Percentiles rank a stretch among this genome's conserved stretches.
Conservation (phyloP, 2,888 invertebrate genomes). For the Strigamia transsilvanica region DNA sequence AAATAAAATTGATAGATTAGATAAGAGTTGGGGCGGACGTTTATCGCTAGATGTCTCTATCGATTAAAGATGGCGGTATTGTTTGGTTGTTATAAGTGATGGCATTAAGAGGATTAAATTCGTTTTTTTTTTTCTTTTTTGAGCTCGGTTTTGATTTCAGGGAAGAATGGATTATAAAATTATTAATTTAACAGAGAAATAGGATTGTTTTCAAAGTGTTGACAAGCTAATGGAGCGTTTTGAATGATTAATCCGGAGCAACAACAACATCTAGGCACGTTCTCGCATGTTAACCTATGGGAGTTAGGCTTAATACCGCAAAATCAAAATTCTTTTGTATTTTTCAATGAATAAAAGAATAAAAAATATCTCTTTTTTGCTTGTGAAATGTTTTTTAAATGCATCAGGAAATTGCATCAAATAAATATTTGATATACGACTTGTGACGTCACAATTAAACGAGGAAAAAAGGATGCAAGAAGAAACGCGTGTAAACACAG, state of each 20-base stretch:
- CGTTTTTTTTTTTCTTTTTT: not conserved
- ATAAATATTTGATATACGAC: no score
- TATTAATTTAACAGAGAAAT: not conserved
- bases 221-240: not conserved
- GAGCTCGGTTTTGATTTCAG: not conserved
- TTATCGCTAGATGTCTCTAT: not conserved
- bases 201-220: not conserved
- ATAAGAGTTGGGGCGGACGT: not conserved
- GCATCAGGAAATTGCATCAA: no score
- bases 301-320: not conserved
- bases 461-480: no score
- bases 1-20: not conserved
- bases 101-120: constrained; percentile 9
- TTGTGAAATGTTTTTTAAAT: no score
- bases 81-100: not conserved
- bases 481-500: no score
- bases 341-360: no score
- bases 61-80: not conserved
- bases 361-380: no score
- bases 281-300: not conserved
- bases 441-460: no score
- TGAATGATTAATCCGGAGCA: not conserved
- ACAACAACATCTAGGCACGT: not conserved
- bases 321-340: not conserved
- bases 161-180: not conserved